A percentile compares a stretch with the other conserved stretches of the same genome.
Evolutionary conservation across 2,797 vertebrate genomes (phyloP).

Genomic region (Ammospiza maritima): DNA sequence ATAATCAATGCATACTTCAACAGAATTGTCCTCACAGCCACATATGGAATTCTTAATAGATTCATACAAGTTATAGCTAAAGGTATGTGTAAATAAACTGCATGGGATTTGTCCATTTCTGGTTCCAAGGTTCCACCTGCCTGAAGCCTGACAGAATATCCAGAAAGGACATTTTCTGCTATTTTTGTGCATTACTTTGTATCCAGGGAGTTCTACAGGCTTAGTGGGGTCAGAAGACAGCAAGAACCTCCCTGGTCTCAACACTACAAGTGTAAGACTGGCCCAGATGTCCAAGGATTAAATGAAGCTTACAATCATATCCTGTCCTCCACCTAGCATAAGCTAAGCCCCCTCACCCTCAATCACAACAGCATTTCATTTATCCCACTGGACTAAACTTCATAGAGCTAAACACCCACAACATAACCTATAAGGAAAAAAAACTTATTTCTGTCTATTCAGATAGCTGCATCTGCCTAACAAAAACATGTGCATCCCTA

Average conservation of each 20-base stretch:
- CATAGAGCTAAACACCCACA: not conserved
- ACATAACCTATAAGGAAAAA: not conserved
- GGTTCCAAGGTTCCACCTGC: not conserved
- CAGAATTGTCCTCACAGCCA: not conserved
- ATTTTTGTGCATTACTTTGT: not conserved
- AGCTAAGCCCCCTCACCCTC: not conserved
- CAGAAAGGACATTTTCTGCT: not conserved
- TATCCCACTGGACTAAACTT: not conserved
- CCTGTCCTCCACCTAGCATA: not conserved
- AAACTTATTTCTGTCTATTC: not conserved
- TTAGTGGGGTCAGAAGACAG: not conserved
- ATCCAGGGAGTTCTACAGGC: not conserved
- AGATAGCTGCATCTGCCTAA: not conserved
- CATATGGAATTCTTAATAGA: not conserved
- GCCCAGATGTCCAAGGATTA: not conserved
- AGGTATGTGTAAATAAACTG: not conserved
- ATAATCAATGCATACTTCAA: not conserved
- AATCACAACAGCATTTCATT: not conserved
- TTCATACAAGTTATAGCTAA: not conserved
- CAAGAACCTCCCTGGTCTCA: not conserved
- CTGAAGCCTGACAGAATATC: not conserved
- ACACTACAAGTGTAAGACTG: not conserved
- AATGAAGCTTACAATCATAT: not conserved
- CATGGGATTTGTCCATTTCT: not conserved
- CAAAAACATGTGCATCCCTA: not conserved